Evolutionary conservation across 2,113 vertebrate species (phyloP).

Genomic region (Piprites chloris): DNA sequence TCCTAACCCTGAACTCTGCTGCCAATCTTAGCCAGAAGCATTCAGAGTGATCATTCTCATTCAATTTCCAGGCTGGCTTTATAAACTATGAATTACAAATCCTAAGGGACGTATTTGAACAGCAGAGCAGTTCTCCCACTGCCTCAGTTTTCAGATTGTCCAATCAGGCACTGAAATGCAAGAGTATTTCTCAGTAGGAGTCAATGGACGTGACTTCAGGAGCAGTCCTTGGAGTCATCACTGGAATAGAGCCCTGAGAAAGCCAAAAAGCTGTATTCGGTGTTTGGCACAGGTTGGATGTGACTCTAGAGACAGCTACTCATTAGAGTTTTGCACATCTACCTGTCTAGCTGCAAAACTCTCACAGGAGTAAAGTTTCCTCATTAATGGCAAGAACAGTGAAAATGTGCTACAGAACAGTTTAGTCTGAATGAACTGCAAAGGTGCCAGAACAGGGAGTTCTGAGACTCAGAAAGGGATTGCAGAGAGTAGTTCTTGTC

Average conservation of each 20-base stretch:
- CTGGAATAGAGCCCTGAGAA: neutral
- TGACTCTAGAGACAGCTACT: neutral
- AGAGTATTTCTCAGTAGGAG: neutral
- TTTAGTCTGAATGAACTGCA: neutral
- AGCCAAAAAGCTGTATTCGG: neutral
- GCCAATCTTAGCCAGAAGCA: neutral
- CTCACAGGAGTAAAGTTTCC: neutral
- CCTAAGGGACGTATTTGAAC: neutral
- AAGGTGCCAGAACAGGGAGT: neutral
- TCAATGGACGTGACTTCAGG: neutral
- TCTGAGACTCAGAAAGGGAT: neutral
- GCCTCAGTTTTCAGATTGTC: neutral
- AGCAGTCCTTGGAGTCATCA: neutral
- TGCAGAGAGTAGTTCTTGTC: neutral
- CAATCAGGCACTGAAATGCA: neutral
- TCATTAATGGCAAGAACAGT: neutral
- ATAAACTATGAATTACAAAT: constrained; percentile 9
- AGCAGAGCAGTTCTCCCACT: neutral
- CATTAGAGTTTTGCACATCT: neutral
- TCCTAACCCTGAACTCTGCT: neutral
- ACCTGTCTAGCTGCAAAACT: neutral
- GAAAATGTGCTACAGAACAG: neutral
- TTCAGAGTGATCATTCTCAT: neutral
- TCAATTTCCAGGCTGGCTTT: neutral
- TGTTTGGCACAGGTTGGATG: neutral